phyloP scores from a whole-genome alignment of 2,113 vertebrate species.

The Prochilodus magdalenae region DNA sequence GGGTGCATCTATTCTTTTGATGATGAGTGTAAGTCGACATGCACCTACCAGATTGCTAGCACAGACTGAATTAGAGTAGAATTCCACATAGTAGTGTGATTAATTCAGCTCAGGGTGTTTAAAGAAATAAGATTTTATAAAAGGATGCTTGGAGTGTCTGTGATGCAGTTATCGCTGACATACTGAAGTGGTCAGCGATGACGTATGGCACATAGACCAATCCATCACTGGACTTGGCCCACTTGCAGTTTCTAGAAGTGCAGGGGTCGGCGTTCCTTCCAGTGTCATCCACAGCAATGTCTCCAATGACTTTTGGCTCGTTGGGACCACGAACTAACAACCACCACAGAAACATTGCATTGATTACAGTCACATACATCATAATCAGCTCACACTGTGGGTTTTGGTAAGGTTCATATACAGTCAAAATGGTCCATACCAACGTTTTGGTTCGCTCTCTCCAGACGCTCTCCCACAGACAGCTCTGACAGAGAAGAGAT shows the following conservation, averaged over 20 bases:
- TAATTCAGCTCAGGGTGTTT: too few relatives aligned
- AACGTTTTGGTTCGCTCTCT: constrained; percentile 68
- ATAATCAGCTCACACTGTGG: neutral
- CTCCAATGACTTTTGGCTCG: constrained; percentile 54
- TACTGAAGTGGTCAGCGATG: constrained; percentile 54
- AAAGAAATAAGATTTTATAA: too few relatives aligned
- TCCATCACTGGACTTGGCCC: constrained; percentile 49
- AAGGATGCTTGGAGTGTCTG: too few relatives aligned
- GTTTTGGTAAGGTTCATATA: too few relatives aligned
- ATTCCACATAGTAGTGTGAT: too few relatives aligned
- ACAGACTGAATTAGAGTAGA: too few relatives aligned
- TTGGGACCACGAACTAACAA: constrained; percentile 46
- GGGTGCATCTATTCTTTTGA: too few relatives aligned
- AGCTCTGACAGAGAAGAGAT: constrained; percentile 58
- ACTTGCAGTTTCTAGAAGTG: constrained; percentile 41
- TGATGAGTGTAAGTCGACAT: too few relatives aligned
- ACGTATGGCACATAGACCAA: constrained; percentile 46
- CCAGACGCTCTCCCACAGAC: constrained; percentile 58
- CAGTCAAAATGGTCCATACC: constrained; percentile 46
- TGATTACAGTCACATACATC: neutral
- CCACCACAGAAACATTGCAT: neutral
- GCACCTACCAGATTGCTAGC: too few relatives aligned
- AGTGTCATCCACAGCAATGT: constrained; percentile 51
- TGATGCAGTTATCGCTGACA: neutral
- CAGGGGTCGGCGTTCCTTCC: constrained; percentile 55